Percentiles rank a stretch among this genome's conserved stretches.
Conservation (phyloP, 2,888 invertebrate genomes). For the Lobophora halterata region DNA sequence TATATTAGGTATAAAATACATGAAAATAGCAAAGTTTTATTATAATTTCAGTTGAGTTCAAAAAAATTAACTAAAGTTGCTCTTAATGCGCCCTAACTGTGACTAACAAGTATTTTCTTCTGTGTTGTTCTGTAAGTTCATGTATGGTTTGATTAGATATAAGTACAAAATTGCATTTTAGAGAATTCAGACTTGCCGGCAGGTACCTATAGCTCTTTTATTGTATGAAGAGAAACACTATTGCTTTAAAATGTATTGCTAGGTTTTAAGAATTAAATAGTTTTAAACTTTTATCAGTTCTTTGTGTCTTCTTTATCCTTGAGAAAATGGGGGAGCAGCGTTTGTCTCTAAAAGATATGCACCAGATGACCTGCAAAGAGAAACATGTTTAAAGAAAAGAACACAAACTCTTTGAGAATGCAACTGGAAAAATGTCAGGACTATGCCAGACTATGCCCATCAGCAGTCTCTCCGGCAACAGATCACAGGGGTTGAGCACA, state of each 20-base stretch:
- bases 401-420: no score
- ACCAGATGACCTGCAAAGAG: conserved; percentile 48
- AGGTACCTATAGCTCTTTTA: conserved; percentile 36
- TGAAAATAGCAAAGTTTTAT: no score
- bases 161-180: conserved; percentile 70
- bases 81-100: no score
- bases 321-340: conserved; percentile 50
- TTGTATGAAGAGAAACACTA: conserved; percentile 51
- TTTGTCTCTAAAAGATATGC: conserved; percentile 55
- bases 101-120: no score
- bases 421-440: no score
- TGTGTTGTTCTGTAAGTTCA: no score
- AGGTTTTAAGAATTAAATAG: conserved; percentile 31
- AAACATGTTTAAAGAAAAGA: conserved; percentile 11
- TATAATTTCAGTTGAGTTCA: no score
- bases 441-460: no score
- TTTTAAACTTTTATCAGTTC: neutral
- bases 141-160: conserved; percentile 16
- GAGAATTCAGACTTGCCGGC: conserved; percentile 45
- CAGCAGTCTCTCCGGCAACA: no score
- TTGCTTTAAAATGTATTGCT: conserved; percentile 56
- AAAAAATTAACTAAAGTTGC: no score
- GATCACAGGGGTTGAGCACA: no score
- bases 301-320: conserved; percentile 31
- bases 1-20: no score